phyloP scores from a whole-genome alignment of 2,888 invertebrate genomes.

The Hirtodrosophila trivittata region DNA sequence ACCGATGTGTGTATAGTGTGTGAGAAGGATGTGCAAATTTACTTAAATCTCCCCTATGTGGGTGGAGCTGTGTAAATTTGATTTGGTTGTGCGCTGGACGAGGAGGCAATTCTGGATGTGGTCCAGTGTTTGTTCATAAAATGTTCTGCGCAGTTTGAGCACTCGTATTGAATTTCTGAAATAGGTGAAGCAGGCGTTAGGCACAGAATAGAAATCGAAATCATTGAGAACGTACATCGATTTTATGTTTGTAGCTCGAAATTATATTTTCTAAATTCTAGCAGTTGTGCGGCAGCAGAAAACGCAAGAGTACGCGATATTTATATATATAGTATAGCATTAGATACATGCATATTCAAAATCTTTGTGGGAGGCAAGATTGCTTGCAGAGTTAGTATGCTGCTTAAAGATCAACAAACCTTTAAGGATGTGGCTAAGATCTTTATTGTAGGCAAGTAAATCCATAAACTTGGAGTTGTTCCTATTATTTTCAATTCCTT shows the following conservation, averaged over 20 bases:
- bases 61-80: no score
- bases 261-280: slow-evolving; percentile 42
- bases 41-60: not conserved
- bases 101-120: no score
- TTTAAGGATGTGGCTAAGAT: slow-evolving; percentile 49
- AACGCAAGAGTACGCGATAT: not conserved
- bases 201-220: no score
- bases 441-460: slow-evolving; percentile 45
- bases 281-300: slow-evolving; percentile 9
- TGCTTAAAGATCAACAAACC: slow-evolving; percentile 44
- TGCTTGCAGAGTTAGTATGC: slow-evolving; percentile 21
- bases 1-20: no score
- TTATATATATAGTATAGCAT: not conserved
- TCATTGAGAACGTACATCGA: slow-evolving; percentile 11
- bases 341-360: not conserved
- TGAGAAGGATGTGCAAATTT: not conserved
- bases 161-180: no score
- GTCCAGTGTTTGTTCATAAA: no score
- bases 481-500: no score
- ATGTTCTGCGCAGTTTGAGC: no score
- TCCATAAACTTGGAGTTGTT: no score
- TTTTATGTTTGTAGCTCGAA: slow-evolving; percentile 26
- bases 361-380: slow-evolving; percentile 1
- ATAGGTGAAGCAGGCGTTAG: no score
- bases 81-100: no score